Conservation (phyloP, 2,113 vertebrate genomes). For the Myanophis thanlyinensis region DNA sequence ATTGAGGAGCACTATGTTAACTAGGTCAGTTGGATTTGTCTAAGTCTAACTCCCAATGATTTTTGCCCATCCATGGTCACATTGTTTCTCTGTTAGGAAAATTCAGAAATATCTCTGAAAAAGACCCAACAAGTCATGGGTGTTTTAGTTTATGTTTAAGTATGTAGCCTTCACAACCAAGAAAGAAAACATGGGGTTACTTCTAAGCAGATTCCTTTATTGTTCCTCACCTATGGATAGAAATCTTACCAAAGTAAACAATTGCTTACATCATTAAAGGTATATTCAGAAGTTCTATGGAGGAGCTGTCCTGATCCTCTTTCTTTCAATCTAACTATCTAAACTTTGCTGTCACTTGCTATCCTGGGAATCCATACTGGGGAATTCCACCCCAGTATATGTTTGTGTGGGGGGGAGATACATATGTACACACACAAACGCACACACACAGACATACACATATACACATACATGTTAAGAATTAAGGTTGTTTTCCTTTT, state of each 20-base stretch:
- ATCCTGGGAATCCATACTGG: neutral
- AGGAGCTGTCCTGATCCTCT: neutral
- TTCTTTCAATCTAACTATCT: neutral
- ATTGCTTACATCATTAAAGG: neutral
- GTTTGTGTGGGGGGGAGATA: neutral
- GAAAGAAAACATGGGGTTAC: neutral
- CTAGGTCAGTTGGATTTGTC: neutral
- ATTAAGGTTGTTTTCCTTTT: neutral
- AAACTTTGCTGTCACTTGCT: neutral
- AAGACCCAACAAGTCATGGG: neutral
- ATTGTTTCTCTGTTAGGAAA: neutral
- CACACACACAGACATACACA: neutral
- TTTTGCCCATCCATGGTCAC: neutral
- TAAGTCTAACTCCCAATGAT: neutral
- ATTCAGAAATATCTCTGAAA: neutral
- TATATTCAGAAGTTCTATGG: neutral
- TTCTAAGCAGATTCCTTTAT: neutral
- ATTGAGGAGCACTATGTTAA: neutral
- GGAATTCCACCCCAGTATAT: neutral
- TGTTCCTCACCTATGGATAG: neutral
- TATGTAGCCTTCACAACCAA: neutral
- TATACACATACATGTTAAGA: neutral
- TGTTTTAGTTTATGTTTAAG: neutral
- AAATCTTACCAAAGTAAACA: neutral
- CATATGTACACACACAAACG: neutral